Evolutionary conservation across 2,113 vertebrate species (phyloP), one percentile per base, ranked within the genome.

Genomic region (Odocoileus hemionus): DNA sequence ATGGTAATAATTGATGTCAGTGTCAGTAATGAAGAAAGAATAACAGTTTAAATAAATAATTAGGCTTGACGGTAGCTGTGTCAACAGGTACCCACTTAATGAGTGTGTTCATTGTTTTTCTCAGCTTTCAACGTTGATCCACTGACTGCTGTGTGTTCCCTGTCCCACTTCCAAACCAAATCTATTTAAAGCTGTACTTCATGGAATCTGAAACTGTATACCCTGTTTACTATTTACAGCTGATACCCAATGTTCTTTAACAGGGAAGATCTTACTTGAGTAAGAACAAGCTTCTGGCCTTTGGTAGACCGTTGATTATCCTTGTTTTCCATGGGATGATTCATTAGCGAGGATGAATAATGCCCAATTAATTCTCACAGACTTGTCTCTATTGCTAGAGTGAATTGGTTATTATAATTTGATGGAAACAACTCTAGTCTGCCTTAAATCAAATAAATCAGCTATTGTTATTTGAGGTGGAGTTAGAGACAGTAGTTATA

Each of bases 131-230:
- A 8, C 1, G n/a, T 92, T 94, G 92, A 86, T 91, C 94, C 74
- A 84, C 94, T 85, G 74, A 95, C 95, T 97, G 88, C 17, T 39
- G 94, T 95, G 60, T 94, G 86, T 88, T 96, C 96, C 60, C n/a
- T 96, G 93, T 97, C 95, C 91, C 58, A 14, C 93, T 96, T 98
- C 97, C 97, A 98, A 96, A 95, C 97, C 94, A 91, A 96, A 76
- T 97, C 98, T 98, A 98, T 98, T 98, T 98, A 97, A 96, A 98
- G 95, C 88, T 89, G 78, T 57, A n/a, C 89, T 97, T 86, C 88
- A 94, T 87, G 94, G 97, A 60, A 96, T 97, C 84, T 98, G 97
- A 96, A 98, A 98, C 39, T 52, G 57, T 96, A 97, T 91, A 97
- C 98, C 70, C 95, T 97, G 97, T 97, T 97, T 96, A 97, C 97